Conservation (phyloP, 2,888 invertebrate genomes). For the Archips xylosteana region DNA sequence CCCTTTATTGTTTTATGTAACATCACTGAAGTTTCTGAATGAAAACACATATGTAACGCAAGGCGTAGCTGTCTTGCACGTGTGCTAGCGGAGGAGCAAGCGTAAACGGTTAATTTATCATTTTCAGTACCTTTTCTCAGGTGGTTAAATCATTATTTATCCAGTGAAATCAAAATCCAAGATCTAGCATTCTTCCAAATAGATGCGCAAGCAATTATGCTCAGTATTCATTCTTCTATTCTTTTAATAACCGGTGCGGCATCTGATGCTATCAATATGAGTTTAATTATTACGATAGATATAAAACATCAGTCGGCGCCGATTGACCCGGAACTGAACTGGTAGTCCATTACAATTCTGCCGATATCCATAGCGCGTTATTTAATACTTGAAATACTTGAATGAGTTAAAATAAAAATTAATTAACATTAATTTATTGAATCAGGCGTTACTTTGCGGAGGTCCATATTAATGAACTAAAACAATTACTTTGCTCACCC, state of each 20-base stretch:
- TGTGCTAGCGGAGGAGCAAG: too few relatives aligned
- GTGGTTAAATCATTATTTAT: background rate
- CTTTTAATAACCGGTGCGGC: conserved; percentile 10
- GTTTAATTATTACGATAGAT: conserved; percentile 49
- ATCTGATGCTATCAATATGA: conserved; percentile 34
- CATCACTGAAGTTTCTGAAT: too few relatives aligned
- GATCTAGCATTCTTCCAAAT: background rate
- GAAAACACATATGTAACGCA: too few relatives aligned
- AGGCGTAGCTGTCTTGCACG: too few relatives aligned
- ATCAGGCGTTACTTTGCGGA: too few relatives aligned
- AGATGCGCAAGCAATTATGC: conserved; percentile 6
- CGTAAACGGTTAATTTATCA: too few relatives aligned
- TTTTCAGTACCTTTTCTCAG: too few relatives aligned
- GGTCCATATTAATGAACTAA: too few relatives aligned
- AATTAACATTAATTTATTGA: background rate
- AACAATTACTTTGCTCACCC: too few relatives aligned
- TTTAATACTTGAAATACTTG: background rate
- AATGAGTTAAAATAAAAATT: background rate
- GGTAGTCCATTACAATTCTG: conserved; percentile 53
- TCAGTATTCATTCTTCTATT: background rate
- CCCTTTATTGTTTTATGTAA: too few relatives aligned
- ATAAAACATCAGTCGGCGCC: conserved; percentile 62
- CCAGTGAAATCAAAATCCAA: background rate
- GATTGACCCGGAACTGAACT: conserved; percentile 75
- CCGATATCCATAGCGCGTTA: conserved; percentile 6